Evolutionary conservation across 2,888 invertebrate species (phyloP), one percentile per base, ranked within the genome.

Genomic region (Orthonychiurus folsomi): DNA sequence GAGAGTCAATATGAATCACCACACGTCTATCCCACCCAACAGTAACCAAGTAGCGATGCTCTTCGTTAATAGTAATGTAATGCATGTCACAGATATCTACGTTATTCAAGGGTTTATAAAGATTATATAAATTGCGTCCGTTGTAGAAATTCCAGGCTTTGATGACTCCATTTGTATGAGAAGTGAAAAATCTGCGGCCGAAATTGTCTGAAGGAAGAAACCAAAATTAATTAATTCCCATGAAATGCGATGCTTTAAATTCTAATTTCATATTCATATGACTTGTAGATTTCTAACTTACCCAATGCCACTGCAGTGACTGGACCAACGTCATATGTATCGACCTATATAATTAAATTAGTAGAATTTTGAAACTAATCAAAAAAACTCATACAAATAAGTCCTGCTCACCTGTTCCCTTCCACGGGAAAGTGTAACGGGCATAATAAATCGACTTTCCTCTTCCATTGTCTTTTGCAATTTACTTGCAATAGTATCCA

Each of bases 111-210:
- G 66, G 61, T 25, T 66, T 66, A 61, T 66, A 66, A 26, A 66
- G 37, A 56, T 66, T 66, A 56, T 66, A 66, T 56, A 66, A 54
- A 53, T 66, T 66, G 28, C 63, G 61, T 28, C 65, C 66, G 26
- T 66, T 66, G 63, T 66, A 63, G 24, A 66, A 66, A 57, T 66
- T 66, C 66, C 66, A 66, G 15, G 63, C 63, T 53, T 66, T 66
- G 25, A 66, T 63, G 24, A 63, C 63, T 1, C 66, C 66, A 37
- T 63, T 66, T 3, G 61, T 60, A 58, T 66, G 66, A 27, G 63
- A 63, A 21, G 66, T 66, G 54, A 66, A 66, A 48, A 66, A 66
- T 25, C 66, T 25, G n/a, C 63, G 24, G 1, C 66, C 66, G 54
- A 59, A 61, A 18, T 61, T 57, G 37, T 66, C n/a, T n/a, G n/a